Evolutionary conservation across 2,797 vertebrate species (phyloP), one percentile per base, ranked within the genome.

Genomic region (Crenuchus spilurus): DNA sequence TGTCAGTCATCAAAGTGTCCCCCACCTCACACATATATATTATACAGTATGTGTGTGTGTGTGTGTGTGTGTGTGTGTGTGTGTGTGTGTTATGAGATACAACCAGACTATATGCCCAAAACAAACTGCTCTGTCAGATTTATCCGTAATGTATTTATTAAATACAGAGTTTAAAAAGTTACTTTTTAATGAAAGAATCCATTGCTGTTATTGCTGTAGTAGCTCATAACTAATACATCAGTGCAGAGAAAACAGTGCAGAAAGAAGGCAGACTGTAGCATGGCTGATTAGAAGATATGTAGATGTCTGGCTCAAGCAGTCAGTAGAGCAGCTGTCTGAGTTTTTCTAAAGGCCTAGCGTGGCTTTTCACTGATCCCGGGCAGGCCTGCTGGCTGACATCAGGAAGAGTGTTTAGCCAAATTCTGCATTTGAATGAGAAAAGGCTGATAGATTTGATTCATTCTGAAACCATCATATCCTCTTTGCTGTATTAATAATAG

Each of bases 261-360:
- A 20, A 39, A 42, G 26, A 44, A 52, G 64, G 5, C 46, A 35
- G 37, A 73, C 35, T 46, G 57, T 30, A 37, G 58, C 46, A 68
- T 42, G 13, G 28, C 54, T 67, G 62, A 68, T 37, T 77, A 44
- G 35, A 57, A 67, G 48, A 75, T 57, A 31, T 79, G 48, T 55
- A 26, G 69, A 63, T 8, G 58, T 73, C 37, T 70, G 60, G 37
- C 52, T 44, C 39, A 26, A 80, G 67, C 51, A 73, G 62, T 69
- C 52, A 71, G 37, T 68, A 54, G 71, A 76, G 65, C 70, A 71
- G 71, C 62, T 79, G 77, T 62, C 78, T 76, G 62, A 31, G 37
- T 28, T 41, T 80, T 76, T 80, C 70, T 69, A 54, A 49, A 46
- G 42, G 46, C 60, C 48, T 64, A 60, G 67, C 37, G 54, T 14